phyloP scores from a whole-genome alignment of 2,888 invertebrate species.

The Horisme vitalbata region DNA sequence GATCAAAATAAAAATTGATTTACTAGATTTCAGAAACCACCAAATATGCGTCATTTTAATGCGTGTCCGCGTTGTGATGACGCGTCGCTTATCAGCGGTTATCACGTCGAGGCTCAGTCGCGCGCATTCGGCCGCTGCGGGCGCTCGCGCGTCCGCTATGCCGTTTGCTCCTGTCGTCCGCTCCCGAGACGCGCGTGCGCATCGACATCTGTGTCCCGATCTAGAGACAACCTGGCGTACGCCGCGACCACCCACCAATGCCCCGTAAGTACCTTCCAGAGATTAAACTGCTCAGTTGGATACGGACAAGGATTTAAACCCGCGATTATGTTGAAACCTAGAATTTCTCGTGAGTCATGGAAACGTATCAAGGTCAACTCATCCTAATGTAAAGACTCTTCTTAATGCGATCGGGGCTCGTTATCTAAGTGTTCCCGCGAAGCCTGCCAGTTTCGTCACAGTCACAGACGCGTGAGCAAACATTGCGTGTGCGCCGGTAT shows the following conservation, averaged over 20 bases:
- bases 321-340: constrained; percentile 20
- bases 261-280: not conserved
- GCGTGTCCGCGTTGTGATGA: constrained; percentile 48
- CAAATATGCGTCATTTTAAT: constrained; percentile 41
- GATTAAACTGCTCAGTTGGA: not conserved
- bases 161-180: constrained; percentile 35
- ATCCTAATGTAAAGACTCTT: constrained; percentile 63
- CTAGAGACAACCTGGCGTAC: not conserved
- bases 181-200: constrained; percentile 29
- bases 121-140: constrained; percentile 60
- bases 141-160: constrained; percentile 48
- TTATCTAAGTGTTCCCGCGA: constrained; percentile 47
- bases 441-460: constrained; percentile 36
- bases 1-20: not conserved
- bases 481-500: constrained; percentile 25
- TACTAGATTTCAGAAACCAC: not conserved
- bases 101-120: constrained; percentile 71
- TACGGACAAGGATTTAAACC: not conserved
- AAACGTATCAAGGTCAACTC: constrained; percentile 53
- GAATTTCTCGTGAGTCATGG: constrained; percentile 34
- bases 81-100: constrained; percentile 74
- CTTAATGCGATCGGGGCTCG: constrained; percentile 61
- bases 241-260: not conserved
- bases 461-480: constrained; percentile 34
- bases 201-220: constrained; percentile 23